Conservation (phyloP, 2,888 invertebrate species). For the Trypoxylon attenuatum region DNA sequence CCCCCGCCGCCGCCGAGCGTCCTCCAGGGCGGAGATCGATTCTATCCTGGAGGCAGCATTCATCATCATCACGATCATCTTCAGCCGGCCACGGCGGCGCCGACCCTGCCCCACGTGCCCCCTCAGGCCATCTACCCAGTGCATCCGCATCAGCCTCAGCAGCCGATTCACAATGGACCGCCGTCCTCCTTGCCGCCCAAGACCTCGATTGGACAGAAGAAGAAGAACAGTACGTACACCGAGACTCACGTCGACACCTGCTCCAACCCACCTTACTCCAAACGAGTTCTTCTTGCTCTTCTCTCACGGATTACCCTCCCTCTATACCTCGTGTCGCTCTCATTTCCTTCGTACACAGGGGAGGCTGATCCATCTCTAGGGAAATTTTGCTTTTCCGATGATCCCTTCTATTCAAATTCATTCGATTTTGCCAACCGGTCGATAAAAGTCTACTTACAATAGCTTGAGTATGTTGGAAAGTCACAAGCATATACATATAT, state of each 20-base stretch:
- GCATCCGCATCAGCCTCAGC: slow-evolving; percentile 72
- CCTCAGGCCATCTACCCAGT: slow-evolving; percentile 77
- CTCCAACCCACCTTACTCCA: slow-evolving; percentile 18
- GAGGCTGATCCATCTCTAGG: not conserved
- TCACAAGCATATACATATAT: too few relatives aligned
- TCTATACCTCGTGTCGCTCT: not conserved
- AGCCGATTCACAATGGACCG: slow-evolving; percentile 69
- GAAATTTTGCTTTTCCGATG: not conserved
- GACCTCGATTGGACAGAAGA: slow-evolving; percentile 83
- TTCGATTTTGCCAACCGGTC: not conserved
- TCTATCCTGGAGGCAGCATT: slow-evolving; percentile 71
- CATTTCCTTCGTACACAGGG: not conserved
- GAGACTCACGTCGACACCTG: slow-evolving; percentile 37
- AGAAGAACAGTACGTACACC: slow-evolving; percentile 72
- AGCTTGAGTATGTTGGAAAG: too few relatives aligned
- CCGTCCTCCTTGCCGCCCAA: slow-evolving; percentile 76
- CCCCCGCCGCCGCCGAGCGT: slow-evolving; percentile 73
- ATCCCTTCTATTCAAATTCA: not conserved
- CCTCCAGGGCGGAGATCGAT: slow-evolving; percentile 72
- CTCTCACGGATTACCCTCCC: not conserved
- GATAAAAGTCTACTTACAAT: too few relatives aligned
- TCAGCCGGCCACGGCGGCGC: slow-evolving; percentile 75
- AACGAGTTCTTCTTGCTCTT: slow-evolving; percentile 37
- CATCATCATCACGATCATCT: slow-evolving; percentile 71
- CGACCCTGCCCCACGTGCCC: slow-evolving; percentile 76